Evolutionary conservation across 2,113 vertebrate genomes (phyloP), one percentile per base, ranked within the genome.

Genomic region (Hippocampus zosterae): DNA sequence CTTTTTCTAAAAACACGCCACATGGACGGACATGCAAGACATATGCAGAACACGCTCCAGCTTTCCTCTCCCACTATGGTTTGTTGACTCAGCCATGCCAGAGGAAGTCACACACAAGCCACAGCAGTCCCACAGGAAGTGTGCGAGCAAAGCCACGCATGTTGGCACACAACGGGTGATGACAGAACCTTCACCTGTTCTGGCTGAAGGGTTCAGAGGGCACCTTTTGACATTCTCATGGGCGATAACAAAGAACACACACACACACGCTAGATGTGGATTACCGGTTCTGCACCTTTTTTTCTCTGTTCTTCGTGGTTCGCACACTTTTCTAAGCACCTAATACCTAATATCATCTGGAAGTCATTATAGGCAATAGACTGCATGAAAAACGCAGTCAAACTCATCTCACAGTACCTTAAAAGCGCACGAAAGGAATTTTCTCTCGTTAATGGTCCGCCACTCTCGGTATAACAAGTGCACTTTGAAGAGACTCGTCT

Each of bases 381-480:
- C 48, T 7, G 68, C 8, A 37, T 0, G 9, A 48, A 13, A 13
- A 19, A 33, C 55, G 13, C 29, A 21, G 33, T 65, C n/a, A 2
- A 71, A 62, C 69, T 72, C 75, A 72, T 65, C 61, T 3, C 69
- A 57, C 67, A 8, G n/a, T 64, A 62, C 75, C 77, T 80, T 78
- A 85, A 80, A 83, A 73, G 71, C 72, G 64, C 70, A 82, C n/a
- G n/a, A 81, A 89, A 89, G 88, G 87, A 88, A 85, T 86, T 86
- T 83, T 78, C 85, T 81, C 87, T 90, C 79, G 81, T 88, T 86
- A 85, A 81, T 82, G 79, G 76, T 81, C 79, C 82, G 3, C 82
- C 81, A 77, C 75, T 86, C 67, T 81, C 80, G 71, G 82, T 76
- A 88, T 81, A 84, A 86, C 81, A 82, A 85, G 82, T 78, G 73